A percentile compares a stretch with the other conserved stretches of the same genome.
Evolutionary conservation across 2,888 invertebrate genomes (phyloP).

Genomic region (Cantharis rufa): DNA sequence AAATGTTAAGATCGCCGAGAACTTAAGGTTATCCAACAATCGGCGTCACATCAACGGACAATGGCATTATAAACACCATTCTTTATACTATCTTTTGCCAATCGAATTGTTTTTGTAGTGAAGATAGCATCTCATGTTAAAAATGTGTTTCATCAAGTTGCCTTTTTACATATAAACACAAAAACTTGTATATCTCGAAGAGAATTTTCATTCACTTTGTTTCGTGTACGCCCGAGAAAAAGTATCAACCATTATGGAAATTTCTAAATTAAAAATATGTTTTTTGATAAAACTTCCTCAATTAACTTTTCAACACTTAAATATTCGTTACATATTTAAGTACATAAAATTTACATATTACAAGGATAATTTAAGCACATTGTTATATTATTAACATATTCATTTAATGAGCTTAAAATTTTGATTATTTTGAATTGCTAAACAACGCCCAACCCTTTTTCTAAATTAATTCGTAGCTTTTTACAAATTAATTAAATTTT

Average conservation of each 20-base stretch:
- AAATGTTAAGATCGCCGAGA: conserved; percentile 41
- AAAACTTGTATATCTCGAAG: neutral
- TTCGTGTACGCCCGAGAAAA: neutral
- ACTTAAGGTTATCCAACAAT: conserved; percentile 43
- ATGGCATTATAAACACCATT: conserved; percentile 47
- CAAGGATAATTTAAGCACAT: neutral
- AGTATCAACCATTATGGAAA: neutral
- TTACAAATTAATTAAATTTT: neutral
- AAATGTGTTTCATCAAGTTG: neutral
- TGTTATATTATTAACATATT: neutral
- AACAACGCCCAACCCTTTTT: neutral
- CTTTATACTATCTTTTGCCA: conserved; percentile 39
- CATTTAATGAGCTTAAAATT: neutral
- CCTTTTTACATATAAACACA: neutral
- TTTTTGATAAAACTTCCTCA: neutral
- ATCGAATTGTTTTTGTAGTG: conserved; percentile 39
- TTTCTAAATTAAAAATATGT: neutral
- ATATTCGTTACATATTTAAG: neutral
- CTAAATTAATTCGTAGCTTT: neutral
- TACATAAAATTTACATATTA: neutral
- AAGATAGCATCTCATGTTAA: conserved; percentile 34
- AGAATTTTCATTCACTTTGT: neutral
- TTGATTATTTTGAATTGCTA: neutral
- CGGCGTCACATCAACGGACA: conserved; percentile 48
- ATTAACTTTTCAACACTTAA: neutral